phyloP scores from a whole-genome alignment of 2,888 invertebrate species.

The Ochropleura leucogaster region DNA sequence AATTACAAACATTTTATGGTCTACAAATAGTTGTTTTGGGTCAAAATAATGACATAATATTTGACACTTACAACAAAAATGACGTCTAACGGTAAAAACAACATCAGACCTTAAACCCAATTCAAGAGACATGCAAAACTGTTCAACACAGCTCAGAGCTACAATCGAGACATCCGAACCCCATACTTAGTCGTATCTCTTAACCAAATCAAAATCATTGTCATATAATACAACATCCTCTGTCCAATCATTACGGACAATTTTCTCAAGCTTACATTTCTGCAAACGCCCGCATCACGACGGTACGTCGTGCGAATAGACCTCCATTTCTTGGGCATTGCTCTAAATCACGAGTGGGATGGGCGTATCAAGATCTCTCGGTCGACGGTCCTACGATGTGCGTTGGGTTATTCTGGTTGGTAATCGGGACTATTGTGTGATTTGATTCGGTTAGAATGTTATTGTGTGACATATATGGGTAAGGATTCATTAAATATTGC shows the following conservation, averaged over 20 bases:
- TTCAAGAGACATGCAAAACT: conserved; percentile 14
- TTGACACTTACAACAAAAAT: not conserved
- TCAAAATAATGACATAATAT: too few species aligned
- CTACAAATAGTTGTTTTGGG: too few species aligned
- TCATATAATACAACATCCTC: conserved; percentile 69
- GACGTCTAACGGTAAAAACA: not conserved
- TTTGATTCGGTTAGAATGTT: conserved; percentile 8
- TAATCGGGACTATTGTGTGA: conserved; percentile 36
- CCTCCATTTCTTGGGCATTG: conserved; percentile 84
- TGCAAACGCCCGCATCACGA: conserved; percentile 71
- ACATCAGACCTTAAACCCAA: not conserved
- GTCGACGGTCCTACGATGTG: conserved; percentile 74
- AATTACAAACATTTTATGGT: too few species aligned
- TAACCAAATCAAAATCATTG: conserved; percentile 61
- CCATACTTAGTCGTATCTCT: conserved; percentile 53
- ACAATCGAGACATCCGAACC: conserved; percentile 23
- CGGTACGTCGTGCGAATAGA: conserved; percentile 81
- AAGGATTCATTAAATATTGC: not conserved
- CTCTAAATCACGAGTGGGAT: conserved; percentile 84
- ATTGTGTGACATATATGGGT: conserved; percentile 8
- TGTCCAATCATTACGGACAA: conserved; percentile 68
- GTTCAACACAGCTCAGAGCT: conserved; percentile 19
- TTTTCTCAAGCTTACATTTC: conserved; percentile 68
- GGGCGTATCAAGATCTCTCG: conserved; percentile 83
- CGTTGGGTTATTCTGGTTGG: conserved; percentile 67